Percentiles rank a stretch among this genome's conserved stretches.
Conservation (phyloP, 1,140 invertebrate species). For the Zaprionus tsacasi region DNA sequence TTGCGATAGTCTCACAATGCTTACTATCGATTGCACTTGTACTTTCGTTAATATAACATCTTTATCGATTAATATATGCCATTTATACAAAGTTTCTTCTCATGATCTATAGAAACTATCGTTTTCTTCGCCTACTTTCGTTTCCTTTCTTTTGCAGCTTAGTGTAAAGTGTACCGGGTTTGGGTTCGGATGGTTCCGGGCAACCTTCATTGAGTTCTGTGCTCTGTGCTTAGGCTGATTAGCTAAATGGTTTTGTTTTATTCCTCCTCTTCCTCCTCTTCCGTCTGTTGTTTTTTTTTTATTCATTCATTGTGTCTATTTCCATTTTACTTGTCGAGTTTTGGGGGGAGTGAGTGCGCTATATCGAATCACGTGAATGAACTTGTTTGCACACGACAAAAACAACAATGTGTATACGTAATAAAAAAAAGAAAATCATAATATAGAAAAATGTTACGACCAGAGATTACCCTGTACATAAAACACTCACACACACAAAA, state of each 20-base stretch:
- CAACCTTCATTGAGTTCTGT: constrained; percentile 41
- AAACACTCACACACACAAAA: no score
- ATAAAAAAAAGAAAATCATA: constrained; percentile 6
- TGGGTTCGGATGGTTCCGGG: constrained; percentile 3
- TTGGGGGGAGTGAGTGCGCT: background rate
- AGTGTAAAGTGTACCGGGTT: constrained; percentile 20
- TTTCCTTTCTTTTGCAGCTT: background rate
- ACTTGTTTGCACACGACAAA: constrained; percentile 57
- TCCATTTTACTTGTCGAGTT: background rate
- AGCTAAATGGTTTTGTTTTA: constrained; percentile 48
- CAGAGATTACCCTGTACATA: background rate
- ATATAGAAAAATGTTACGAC: background rate
- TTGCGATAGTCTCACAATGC: background rate
- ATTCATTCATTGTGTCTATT: constrained; percentile 7
- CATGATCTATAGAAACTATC: background rate
- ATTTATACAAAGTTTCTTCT: background rate
- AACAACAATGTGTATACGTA: constrained; percentile 19
- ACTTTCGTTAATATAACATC: background rate
- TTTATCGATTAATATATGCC: background rate
- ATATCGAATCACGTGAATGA: constrained; percentile 63
- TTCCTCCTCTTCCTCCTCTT: no score
- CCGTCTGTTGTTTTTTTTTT: constrained; percentile 9
- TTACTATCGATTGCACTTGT: background rate
- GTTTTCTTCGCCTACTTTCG: no score
- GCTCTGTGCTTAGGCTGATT: constrained; percentile 50